phyloP scores from a whole-genome alignment of 2,888 invertebrate genomes.

The Pharmacophagus antenor region DNA sequence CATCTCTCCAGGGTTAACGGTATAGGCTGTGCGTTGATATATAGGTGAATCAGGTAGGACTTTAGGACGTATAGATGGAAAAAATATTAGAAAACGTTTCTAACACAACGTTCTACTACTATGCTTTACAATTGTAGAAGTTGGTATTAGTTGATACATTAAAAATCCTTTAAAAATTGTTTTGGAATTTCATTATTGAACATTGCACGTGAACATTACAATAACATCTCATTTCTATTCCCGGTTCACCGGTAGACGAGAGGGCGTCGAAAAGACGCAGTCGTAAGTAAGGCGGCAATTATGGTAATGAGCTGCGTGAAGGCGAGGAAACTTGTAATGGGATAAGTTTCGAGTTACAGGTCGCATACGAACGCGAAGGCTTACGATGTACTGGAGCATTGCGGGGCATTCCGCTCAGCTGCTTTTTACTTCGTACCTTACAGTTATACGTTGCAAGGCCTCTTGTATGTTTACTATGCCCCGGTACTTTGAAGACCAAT shows the following conservation, averaged over 20 bases:
- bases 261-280: slow-evolving; percentile 15
- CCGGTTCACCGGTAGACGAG: slow-evolving; percentile 6
- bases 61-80: too few relatives aligned
- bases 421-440: slow-evolving; percentile 13
- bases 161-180: neutral
- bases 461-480: slow-evolving; percentile 12
- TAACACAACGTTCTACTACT: too few relatives aligned
- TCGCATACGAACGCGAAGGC: slow-evolving; percentile 42
- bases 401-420: slow-evolving; percentile 3
- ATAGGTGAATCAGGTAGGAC: too few relatives aligned
- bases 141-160: too few relatives aligned
- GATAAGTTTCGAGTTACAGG: slow-evolving; percentile 48
- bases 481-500: slow-evolving; percentile 12
- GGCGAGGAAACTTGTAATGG: slow-evolving; percentile 43
- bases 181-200: neutral
- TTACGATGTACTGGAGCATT: slow-evolving; percentile 32
- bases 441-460: neutral
- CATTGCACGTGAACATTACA: neutral
- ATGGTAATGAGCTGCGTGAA: slow-evolving; percentile 30
- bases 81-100: too few relatives aligned
- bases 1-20: too few relatives aligned
- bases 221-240: slow-evolving; percentile 2
- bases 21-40: too few relatives aligned
- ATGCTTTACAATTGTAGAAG: neutral
- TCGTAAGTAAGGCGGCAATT: slow-evolving; percentile 12